A percentile compares a stretch with the other conserved stretches of the same genome.
Evolutionary conservation across 2,888 invertebrate genomes (phyloP).

Genomic region (Malachius bipustulatus): DNA sequence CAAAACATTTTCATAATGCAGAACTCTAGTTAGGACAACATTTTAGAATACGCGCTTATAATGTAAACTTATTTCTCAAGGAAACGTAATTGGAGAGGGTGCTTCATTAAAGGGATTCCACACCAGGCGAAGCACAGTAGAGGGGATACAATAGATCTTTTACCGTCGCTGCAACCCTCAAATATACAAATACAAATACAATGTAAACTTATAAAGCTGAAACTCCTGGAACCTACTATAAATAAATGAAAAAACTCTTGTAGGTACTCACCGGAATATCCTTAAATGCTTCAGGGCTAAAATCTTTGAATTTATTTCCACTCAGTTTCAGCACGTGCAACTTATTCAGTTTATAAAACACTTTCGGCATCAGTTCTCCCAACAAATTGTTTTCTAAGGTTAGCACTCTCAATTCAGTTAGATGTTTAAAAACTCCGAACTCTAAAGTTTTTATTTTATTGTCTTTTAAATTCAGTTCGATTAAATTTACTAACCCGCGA

Average conservation of each 20-base stretch:
- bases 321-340: constrained; percentile 61
- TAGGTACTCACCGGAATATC: constrained; percentile 46
- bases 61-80: no score
- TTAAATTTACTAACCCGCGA: constrained; percentile 60
- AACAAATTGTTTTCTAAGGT: constrained; percentile 57
- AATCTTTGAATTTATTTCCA: constrained; percentile 58
- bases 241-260: neutral
- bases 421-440: constrained; percentile 62
- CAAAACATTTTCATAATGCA: no score
- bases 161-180: no score
- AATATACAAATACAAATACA: no score
- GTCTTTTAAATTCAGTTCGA: constrained; percentile 58
- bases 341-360: constrained; percentile 62
- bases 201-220: no score
- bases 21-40: no score
- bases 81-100: no score
- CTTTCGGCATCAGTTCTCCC: constrained; percentile 53
- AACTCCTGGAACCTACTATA: neutral
- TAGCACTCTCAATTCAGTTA: constrained; percentile 55
- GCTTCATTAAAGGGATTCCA: no score
- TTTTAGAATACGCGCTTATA: no score
- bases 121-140: no score
- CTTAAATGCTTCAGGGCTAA: constrained; percentile 69
- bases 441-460: constrained; percentile 65
- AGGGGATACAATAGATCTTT: no score